Percentiles rank a stretch among this genome's conserved stretches.
Conservation (phyloP, 2,888 invertebrate species). For the Harmothoe impar region DNA sequence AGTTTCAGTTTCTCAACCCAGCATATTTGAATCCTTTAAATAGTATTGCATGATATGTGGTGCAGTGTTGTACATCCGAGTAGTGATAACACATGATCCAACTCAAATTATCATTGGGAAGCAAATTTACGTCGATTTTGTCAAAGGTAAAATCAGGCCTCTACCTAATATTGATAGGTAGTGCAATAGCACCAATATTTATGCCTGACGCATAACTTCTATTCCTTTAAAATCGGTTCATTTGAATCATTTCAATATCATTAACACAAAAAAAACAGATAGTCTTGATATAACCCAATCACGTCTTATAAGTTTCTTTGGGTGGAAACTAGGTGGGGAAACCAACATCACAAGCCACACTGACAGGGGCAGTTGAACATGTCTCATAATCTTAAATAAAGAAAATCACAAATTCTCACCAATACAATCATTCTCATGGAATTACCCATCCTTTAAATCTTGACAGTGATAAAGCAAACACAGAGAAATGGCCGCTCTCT, state of each 20-base stretch:
- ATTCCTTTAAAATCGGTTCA: neutral
- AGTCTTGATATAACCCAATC: neutral
- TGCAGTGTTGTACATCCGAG: no score
- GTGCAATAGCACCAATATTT: constrained; percentile 17
- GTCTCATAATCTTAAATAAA: neutral
- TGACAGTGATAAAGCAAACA: no score
- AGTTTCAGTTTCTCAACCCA: no score
- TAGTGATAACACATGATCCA: no score
- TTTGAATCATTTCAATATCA: neutral
- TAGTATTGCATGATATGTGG: no score
- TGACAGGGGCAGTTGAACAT: constrained; percentile 37
- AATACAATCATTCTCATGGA: neutral
- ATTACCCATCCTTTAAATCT: neutral
- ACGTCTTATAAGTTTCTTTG: neutral
- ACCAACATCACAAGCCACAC: constrained; percentile 1
- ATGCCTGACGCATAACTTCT: neutral
- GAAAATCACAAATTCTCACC: no score
- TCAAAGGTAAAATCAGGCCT: no score
- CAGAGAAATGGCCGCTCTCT: no score
- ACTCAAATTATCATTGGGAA: no score
- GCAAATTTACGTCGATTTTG: no score
- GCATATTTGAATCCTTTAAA: no score
- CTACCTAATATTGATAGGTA: no score
- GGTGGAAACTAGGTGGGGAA: neutral
- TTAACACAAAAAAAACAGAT: neutral